Percentiles rank a stretch among this genome's conserved stretches.
phyloP scores from a whole-genome alignment of 2,797 vertebrate genomes.

The Rhabdophis nuchalis region DNA sequence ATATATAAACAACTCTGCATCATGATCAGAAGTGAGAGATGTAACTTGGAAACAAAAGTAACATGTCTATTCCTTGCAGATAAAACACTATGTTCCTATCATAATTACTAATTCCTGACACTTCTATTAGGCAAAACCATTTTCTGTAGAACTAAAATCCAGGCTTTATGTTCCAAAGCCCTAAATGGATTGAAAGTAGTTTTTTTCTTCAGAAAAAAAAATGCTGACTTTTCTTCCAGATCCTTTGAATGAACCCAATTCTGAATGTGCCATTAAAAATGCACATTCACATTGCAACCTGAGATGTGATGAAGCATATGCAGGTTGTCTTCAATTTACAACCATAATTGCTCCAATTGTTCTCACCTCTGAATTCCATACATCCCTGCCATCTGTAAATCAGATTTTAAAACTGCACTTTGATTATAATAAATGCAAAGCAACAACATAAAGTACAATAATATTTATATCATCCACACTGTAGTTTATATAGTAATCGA shows the following conservation, averaged over 20 bases:
- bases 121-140: conserved; percentile 13
- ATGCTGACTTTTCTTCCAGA: background rate
- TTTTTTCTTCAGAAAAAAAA: background rate
- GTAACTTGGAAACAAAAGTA: conserved; percentile 14
- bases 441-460: background rate
- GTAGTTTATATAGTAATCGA: background rate
- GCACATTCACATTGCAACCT: background rate
- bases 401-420: background rate
- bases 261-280: background rate
- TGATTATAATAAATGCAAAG: background rate
- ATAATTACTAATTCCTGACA: conserved; percentile 21
- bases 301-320: background rate
- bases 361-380: background rate
- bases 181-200: background rate
- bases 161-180: conserved; percentile 5
- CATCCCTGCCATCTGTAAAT: background rate
- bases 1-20: conserved; percentile 35
- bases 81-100: conserved; percentile 11
- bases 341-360: background rate
- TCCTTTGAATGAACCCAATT: background rate
- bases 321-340: background rate
- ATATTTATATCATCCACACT: background rate
- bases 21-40: conserved; percentile 22
- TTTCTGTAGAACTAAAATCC: conserved; percentile 10
- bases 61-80: conserved; percentile 7